A percentile compares a stretch with the other conserved stretches of the same genome.
Conservation (phyloP, 2,113 vertebrate genomes). For the Balaenoptera acutorostrata region DNA sequence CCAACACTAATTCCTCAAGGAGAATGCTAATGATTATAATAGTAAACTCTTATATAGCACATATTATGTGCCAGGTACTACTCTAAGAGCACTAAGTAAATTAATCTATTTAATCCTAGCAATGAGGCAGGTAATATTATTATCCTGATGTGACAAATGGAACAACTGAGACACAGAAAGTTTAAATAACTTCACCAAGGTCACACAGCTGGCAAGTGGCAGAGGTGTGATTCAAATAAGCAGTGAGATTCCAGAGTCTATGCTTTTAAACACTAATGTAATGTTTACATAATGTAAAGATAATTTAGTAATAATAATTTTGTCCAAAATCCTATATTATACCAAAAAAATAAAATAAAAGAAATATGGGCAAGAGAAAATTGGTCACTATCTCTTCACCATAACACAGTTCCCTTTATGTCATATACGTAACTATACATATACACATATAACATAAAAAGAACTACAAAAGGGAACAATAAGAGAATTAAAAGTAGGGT, state of each 20-base stretch:
- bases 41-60: not conserved
- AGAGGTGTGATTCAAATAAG: not conserved
- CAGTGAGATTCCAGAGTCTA: not conserved
- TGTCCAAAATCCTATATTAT: not conserved
- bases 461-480: not conserved
- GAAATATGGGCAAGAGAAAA: not conserved
- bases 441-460: not conserved
- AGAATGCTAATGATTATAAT: not conserved
- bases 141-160: not conserved
- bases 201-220: not conserved
- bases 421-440: not conserved
- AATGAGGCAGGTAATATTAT: not conserved
- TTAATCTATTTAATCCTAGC: not conserved
- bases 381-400: not conserved
- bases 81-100: not conserved
- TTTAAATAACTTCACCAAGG: not conserved
- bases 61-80: not conserved
- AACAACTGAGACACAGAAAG: not conserved
- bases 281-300: not conserved
- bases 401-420: not conserved
- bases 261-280: not conserved
- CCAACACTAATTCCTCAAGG: not conserved
- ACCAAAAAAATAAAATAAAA: not conserved
- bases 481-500: not conserved
- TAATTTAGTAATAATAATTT: not conserved